Conservation (phyloP, 1,140 invertebrate species). For the Nephila pilipes region DNA sequence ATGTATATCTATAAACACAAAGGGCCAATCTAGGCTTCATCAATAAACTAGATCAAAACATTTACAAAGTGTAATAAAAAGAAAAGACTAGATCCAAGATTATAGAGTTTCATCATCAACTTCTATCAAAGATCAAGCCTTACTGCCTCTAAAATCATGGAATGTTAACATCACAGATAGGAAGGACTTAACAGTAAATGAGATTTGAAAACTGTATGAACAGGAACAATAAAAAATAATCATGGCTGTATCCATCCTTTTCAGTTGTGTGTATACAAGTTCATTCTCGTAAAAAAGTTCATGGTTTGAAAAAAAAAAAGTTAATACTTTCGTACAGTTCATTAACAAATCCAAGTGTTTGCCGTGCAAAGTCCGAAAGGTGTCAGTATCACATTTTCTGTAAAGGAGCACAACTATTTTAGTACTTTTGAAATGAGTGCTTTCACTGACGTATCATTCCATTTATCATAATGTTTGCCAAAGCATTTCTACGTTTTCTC, state of each 20-base stretch:
- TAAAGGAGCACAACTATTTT: slow-evolving; percentile 4
- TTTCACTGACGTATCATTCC: slow-evolving; percentile 74
- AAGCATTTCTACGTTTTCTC: slow-evolving; percentile 93
- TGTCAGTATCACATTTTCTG: slow-evolving; percentile 8
- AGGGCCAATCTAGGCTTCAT: neutral
- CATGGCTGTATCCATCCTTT: slow-evolving; percentile 56
- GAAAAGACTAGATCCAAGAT: slow-evolving; percentile 74
- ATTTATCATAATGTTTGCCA: slow-evolving; percentile 95
- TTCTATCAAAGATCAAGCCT: slow-evolving; percentile 74
- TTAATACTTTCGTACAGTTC: slow-evolving; percentile 2
- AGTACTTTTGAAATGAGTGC: slow-evolving; percentile 1
- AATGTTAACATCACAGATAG: slow-evolving; percentile 76
- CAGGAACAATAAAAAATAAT: slow-evolving; percentile 69
- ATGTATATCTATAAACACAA: slow-evolving; percentile 32
- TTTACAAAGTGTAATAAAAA: slow-evolving; percentile 62
- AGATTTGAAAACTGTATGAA: slow-evolving; percentile 64
- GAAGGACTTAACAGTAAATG: slow-evolving; percentile 73
- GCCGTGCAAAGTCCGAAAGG: neutral
- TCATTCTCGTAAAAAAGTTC: neutral
- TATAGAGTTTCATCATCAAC: slow-evolving; percentile 73
- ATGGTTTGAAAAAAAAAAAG: slow-evolving; percentile 23
- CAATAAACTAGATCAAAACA: slow-evolving; percentile 38
- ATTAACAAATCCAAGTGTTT: slow-evolving; percentile 10
- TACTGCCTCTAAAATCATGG: slow-evolving; percentile 70
- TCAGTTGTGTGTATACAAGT: slow-evolving; percentile 34